A percentile compares a stretch with the other conserved stretches of the same genome.
Conservation (phyloP, 2,888 invertebrate genomes). For the Busseola fusca region DNA sequence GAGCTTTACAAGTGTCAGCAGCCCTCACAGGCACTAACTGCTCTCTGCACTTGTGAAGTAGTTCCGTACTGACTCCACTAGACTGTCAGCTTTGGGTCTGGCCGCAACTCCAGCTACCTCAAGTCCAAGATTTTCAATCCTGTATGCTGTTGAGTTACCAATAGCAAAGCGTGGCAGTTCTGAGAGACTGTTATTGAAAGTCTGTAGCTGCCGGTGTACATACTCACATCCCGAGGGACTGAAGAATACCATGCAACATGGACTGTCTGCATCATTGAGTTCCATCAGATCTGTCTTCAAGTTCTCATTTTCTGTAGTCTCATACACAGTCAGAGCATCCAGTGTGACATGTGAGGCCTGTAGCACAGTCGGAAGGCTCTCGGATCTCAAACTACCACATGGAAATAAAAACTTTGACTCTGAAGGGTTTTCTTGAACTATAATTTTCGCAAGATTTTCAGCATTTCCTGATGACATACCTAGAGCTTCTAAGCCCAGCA, state of each 20-base stretch:
- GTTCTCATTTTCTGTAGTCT: conserved; percentile 81
- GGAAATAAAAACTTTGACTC: conserved; percentile 79
- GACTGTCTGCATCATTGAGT: conserved; percentile 67
- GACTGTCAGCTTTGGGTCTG: conserved; percentile 75
- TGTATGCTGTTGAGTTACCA: conserved; percentile 84
- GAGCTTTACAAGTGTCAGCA: neutral
- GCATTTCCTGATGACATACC: conserved; percentile 79
- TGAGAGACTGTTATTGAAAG: conserved; percentile 77
- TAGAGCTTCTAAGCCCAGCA: conserved; percentile 77
- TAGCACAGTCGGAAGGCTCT: conserved; percentile 74
- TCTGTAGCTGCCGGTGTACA: conserved; percentile 81
- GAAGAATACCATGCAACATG: conserved; percentile 82
- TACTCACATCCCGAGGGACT: conserved; percentile 86
- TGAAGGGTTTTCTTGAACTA: conserved; percentile 71
- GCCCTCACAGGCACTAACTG: conserved; percentile 52
- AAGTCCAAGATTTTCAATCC: conserved; percentile 82
- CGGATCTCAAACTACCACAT: conserved; percentile 81
- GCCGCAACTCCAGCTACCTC: conserved; percentile 82
- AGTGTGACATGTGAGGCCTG: conserved; percentile 68
- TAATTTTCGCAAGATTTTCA: conserved; percentile 76
- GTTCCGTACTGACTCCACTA: conserved; percentile 73
- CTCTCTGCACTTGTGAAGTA: conserved; percentile 71
- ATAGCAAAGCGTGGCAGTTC: conserved; percentile 83
- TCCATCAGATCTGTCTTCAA: conserved; percentile 74
- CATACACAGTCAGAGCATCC: conserved; percentile 81